Base-by-base conservation (phyloP, 1,140 invertebrate genomes). In the Aleiodes sp. region DNA sequence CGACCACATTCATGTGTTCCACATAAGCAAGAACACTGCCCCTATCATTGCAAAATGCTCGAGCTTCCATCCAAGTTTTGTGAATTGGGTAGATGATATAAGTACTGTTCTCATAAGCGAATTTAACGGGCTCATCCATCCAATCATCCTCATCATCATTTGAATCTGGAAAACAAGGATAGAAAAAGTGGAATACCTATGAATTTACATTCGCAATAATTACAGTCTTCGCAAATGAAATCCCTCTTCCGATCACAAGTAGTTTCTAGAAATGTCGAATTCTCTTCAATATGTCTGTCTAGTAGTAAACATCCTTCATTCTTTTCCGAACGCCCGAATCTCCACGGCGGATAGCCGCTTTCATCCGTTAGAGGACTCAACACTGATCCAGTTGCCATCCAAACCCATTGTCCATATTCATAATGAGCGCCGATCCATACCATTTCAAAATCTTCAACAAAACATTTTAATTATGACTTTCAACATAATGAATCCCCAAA, bases 191-290 rank as follows among this genome's bases (percentile, higher is more conserved):
- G 46, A 57, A 61, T 63, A 66, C 64, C 28, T 26, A 64, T 14
- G 39, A 21, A 26, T 63, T 14, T 70, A 43, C 39, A 62, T 14
- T n/a, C 24, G 14, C 56, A 46, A 21, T 56, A 72, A 69, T 68
- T 70, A 79, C 77, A 79, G 67, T 79, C 67, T 68, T 80, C 77
- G 41, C 77, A 78, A 7, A 79, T 46, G 31, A 79, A 79, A 59
- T 79, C 74, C 4, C 77, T 70, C 69, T 76, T 77, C 46, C 73
- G 39, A 56, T 79, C 71, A 57, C 74, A 80, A 4, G 29, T 52
- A 1, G 68, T 52, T 41, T 74, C 75, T 9, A 79, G 39, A 26
- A 80, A 80, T 64, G 62, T 73, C 7, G 72, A 64, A 21, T 24
- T 73, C 6, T 74, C 62, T 9, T 72, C 69, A 2, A 78, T 57